A percentile compares a stretch with the other conserved stretches of the same genome.
Conservation (phyloP, 2,797 vertebrate genomes). For the Rhinella marina region DNA sequence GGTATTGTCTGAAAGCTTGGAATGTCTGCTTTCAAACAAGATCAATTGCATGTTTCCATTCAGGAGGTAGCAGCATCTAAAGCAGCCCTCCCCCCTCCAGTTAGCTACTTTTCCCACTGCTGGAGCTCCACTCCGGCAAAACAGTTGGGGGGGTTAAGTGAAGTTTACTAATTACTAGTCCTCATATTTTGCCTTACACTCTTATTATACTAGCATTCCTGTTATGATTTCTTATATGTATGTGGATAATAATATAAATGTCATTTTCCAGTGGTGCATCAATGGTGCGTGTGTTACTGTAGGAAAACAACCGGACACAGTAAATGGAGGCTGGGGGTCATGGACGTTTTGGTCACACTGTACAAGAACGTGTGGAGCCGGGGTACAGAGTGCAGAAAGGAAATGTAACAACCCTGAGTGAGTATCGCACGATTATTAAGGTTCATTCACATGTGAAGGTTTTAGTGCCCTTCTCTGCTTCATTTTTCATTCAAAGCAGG, state of each 20-base stretch:
- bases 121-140: too few relatives aligned
- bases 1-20: too few relatives aligned
- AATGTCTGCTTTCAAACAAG: too few relatives aligned
- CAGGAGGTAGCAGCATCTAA: too few relatives aligned
- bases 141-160: too few relatives aligned
- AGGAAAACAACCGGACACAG: slow-evolving; percentile 90
- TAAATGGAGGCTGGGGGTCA: slow-evolving; percentile 89
- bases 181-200: too few relatives aligned
- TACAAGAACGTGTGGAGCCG: slow-evolving; percentile 91
- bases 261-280: slow-evolving; percentile 88
- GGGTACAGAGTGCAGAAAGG: slow-evolving; percentile 89
- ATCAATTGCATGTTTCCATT: too few relatives aligned
- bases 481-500: neutral
- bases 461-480: neutral
- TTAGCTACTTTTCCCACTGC: too few relatives aligned
- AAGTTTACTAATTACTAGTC: too few relatives aligned
- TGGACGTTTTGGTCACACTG: slow-evolving; percentile 95
- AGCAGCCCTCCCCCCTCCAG: too few relatives aligned
- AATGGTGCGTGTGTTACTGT: slow-evolving; percentile 93
- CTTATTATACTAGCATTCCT: neutral
- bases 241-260: neutral
- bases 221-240: neutral
- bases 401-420: slow-evolving; percentile 92
- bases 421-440: slow-evolving; percentile 62
- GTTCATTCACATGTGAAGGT: neutral